A percentile compares a stretch with the other conserved stretches of the same genome.
Conservation (phyloP, 2,888 invertebrate species). For the Melanostoma mellinum region DNA sequence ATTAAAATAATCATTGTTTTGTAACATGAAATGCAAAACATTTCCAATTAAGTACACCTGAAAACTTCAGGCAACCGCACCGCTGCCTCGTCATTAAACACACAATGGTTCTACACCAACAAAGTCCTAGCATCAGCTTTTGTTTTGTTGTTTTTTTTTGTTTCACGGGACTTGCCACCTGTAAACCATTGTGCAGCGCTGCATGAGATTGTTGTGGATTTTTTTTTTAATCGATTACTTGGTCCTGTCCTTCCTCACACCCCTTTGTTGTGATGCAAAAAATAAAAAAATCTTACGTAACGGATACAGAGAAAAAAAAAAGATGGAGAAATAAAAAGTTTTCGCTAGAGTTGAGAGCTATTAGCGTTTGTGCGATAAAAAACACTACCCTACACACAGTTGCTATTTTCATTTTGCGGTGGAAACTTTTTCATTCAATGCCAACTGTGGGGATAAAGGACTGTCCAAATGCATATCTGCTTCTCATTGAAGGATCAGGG, state of each 20-base stretch:
- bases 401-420: constrained; percentile 37
- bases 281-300: background rate
- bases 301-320: background rate
- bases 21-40: constrained; percentile 32
- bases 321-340: constrained; percentile 28
- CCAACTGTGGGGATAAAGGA: constrained; percentile 17
- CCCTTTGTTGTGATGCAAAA: background rate
- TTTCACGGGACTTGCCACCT: constrained; percentile 28
- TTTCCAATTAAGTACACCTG: constrained; percentile 39
- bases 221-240: constrained; percentile 38
- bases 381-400: constrained; percentile 8
- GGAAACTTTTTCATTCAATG: constrained; percentile 41
- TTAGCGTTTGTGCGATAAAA: constrained; percentile 35
- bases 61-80: constrained; percentile 1
- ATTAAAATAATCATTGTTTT: constrained; percentile 19
- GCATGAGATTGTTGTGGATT: constrained; percentile 31
- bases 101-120: background rate
- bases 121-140: no score
- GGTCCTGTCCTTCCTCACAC: background rate
- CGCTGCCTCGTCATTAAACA: background rate
- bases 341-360: constrained; percentile 40
- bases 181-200: background rate
- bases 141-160: background rate
- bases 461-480: constrained; percentile 6
- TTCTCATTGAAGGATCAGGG: constrained; percentile 18